Evolutionary conservation across 2,888 invertebrate genomes (phyloP).

Genomic region (Melinaea menophilus): DNA sequence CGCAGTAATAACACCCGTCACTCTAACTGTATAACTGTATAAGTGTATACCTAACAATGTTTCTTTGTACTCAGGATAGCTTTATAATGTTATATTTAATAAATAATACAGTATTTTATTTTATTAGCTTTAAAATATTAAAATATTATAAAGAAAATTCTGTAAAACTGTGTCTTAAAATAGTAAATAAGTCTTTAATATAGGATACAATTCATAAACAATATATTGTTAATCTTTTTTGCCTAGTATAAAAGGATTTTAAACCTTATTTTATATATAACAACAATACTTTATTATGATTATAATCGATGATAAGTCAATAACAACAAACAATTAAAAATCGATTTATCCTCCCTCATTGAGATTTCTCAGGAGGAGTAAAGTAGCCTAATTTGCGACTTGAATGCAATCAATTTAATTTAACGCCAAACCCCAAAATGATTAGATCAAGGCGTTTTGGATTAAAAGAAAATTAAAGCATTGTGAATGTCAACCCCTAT

Average conservation of each 20-base stretch:
- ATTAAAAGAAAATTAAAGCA: conserved; percentile 78
- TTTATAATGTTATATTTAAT: too few species aligned
- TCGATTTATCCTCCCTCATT: conserved; percentile 42
- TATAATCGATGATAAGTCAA: conserved; percentile 30
- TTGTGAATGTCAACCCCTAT: conserved; percentile 66
- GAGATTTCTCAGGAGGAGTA: conserved; percentile 62
- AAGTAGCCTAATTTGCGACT: conserved; percentile 75
- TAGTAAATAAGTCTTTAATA: conserved; percentile 60
- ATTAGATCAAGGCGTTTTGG: conserved; percentile 71
- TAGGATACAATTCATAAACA: conserved; percentile 70
- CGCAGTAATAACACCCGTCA: conserved; percentile 46
- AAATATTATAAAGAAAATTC: not conserved
- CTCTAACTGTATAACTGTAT: conserved; percentile 22
- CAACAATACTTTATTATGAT: conserved; percentile 11
- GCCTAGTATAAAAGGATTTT: conserved; percentile 37
- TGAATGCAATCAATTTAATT: conserved; percentile 75
- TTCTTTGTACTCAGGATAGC: too few species aligned
- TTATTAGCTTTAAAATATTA: too few species aligned
- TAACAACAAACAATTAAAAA: conserved; percentile 54
- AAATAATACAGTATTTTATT: too few species aligned
- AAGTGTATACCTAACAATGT: too few species aligned
- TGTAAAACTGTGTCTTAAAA: conserved; percentile 11
- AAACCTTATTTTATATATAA: conserved; percentile 30
- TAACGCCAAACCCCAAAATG: conserved; percentile 68
- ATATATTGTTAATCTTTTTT: conserved; percentile 71